Evolutionary conservation across 2,797 vertebrate genomes (phyloP), one percentile per base, ranked within the genome.

Genomic region (Valencia hispanica): DNA sequence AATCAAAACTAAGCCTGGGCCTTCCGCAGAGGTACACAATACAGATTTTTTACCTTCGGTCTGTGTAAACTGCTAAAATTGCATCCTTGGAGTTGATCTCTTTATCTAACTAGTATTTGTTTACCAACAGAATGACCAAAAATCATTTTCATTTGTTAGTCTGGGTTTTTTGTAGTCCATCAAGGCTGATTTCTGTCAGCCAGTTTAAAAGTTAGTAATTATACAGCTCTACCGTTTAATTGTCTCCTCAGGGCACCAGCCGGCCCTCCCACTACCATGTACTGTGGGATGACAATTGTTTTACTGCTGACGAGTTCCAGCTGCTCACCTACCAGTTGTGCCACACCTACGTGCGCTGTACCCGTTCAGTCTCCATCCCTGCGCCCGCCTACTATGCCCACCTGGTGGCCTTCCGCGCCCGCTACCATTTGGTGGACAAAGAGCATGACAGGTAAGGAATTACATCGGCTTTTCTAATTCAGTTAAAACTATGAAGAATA

Each of bases 321-420:
- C 95, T 99, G 94, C 97, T 99, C 75, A 99, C 98, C 69, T 99
- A 99, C 96, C 98, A 99, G 96, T 96, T 99, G 94, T 99, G 98
- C 96, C 98, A 99, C 96, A 99, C 98, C 0, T 99, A 99, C 0
- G 98, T 99, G 90, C 97, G 98, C 94, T 99, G 98, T 81, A 99
- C 98, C 72, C 96, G 98, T 73, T 99, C 98, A 0, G 98, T 99
- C 84, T 99, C 98, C 92, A 99, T 99, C 93, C 98, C 98, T 0
- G 98, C 98, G 69, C 98, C 98, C 73, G 98, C 98, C 81, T 99
- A 99, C 94, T 99, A 99, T 47, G 98, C 98, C 92, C 97, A 98
- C 92, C 94, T 99, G 94, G 98, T 99, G 91, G 98, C 98, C 86
- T 99, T 99, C 94, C 96, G 98, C 80, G 98, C 98, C 87, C 96